Conservation (phyloP, 2,888 invertebrate genomes). For the Punctoribates punctum region DNA sequence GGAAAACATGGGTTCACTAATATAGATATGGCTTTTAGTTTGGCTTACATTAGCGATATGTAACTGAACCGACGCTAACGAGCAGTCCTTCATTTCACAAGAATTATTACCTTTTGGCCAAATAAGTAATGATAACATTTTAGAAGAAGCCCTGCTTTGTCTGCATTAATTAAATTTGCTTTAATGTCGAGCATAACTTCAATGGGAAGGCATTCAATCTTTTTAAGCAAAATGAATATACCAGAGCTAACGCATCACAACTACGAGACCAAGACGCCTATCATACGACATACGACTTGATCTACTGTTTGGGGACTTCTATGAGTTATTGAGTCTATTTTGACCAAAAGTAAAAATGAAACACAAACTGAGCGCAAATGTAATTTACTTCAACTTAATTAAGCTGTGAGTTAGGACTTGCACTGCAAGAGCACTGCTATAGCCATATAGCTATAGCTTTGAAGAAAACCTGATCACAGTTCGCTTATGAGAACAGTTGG, state of each 20-base stretch:
- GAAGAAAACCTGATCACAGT: background rate
- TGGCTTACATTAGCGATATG: constrained; percentile 26
- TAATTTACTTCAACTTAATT: constrained; percentile 34
- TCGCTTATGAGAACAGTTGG: background rate
- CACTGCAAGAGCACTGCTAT: too few relatives aligned
- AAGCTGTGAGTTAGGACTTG: background rate
- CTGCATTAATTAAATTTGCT: constrained; percentile 36
- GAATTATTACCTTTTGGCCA: constrained; percentile 32
- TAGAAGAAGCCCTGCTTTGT: constrained; percentile 24
- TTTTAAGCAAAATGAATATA: constrained; percentile 11
- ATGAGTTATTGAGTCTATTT: constrained; percentile 3
- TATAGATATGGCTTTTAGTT: constrained; percentile 17
- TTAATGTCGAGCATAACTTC: constrained; percentile 25
- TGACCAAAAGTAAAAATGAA: constrained; percentile 17
- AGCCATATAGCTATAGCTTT: too few relatives aligned
- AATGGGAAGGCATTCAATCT: constrained; percentile 1
- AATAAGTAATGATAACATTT: constrained; percentile 34
- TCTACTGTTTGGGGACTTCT: constrained; percentile 17
- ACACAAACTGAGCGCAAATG: constrained; percentile 30
- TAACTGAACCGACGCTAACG: background rate
- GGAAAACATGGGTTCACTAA: background rate
- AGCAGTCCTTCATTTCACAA: constrained; percentile 29
- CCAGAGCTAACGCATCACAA: constrained; percentile 17
- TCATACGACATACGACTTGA: constrained; percentile 27
- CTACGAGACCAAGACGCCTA: constrained; percentile 10